Percentiles rank a stretch among this genome's conserved stretches.
Conservation (phyloP, 1,140 invertebrate species). For the Drosophila neocordata region DNA sequence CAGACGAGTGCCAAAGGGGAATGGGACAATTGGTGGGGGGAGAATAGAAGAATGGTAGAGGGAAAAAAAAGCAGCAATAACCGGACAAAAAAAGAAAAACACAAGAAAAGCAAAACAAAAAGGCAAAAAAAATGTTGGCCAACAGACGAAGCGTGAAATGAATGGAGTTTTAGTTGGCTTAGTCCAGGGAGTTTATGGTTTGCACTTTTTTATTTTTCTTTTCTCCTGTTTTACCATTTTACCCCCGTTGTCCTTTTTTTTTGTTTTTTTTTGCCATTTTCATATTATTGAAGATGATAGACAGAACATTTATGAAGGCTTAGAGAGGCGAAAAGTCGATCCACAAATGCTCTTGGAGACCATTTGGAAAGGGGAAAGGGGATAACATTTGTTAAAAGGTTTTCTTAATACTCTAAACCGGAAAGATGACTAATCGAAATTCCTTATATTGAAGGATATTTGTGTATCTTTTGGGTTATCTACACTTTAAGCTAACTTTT, state of each 20-base stretch:
- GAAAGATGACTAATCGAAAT: no score
- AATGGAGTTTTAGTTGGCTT: conserved; percentile 56
- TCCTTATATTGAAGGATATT: no score
- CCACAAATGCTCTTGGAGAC: neutral
- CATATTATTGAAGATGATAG: conserved; percentile 4
- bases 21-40: neutral
- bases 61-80: conserved; percentile 1
- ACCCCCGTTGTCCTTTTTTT: neutral
- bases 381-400: no score
- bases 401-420: no score
- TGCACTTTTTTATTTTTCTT: conserved; percentile 22
- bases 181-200: conserved; percentile 28
- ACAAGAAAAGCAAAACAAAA: conserved; percentile 20
- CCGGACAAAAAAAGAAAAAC: conserved; percentile 18
- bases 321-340: neutral
- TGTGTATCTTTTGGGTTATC: no score
- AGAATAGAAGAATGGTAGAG: conserved; percentile 5
- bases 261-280: neutral
- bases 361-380: no score
- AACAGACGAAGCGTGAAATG: conserved; percentile 70
- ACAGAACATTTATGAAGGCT: conserved; percentile 7
- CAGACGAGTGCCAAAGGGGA: conserved; percentile 43
- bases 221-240: neutral
- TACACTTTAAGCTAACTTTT: no score
- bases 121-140: conserved; percentile 37